phyloP scores from a whole-genome alignment of 2,888 invertebrate species.

The Lochmaea crataegi region DNA sequence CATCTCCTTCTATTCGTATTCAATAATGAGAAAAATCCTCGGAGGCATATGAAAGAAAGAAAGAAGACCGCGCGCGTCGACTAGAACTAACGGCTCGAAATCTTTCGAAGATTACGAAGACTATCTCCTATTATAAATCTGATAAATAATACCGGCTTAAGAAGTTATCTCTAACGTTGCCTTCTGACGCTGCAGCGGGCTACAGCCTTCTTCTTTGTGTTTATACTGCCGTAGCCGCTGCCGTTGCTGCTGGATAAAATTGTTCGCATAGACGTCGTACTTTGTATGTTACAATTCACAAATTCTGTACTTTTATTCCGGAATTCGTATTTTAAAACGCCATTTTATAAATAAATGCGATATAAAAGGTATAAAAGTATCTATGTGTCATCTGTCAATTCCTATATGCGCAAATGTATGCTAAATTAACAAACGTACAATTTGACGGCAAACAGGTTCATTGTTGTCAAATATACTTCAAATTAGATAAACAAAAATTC shows the following conservation, averaged over 20 bases:
- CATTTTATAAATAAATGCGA: too few relatives aligned
- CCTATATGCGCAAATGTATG: too few relatives aligned
- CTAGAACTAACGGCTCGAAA: conserved; percentile 42
- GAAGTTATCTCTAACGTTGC: conserved; percentile 27
- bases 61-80: conserved; percentile 30
- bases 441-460: too few relatives aligned
- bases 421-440: too few relatives aligned
- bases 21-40: conserved; percentile 39
- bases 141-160: conserved; percentile 36
- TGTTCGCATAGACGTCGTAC: conserved; percentile 8
- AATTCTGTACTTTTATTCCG: too few relatives aligned
- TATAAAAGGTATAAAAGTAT: too few relatives aligned
- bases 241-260: conserved; percentile 9
- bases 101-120: conserved; percentile 36
- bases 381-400: too few relatives aligned
- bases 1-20: conserved; percentile 29
- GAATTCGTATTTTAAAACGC: too few relatives aligned
- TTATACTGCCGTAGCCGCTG: conserved; percentile 14
- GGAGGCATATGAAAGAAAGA: conserved; percentile 36
- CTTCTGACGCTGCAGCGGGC: conserved; percentile 6
- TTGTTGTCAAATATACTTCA: too few relatives aligned
- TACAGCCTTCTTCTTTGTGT: conserved; percentile 28
- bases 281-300: too few relatives aligned
- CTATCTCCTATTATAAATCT: conserved; percentile 40
- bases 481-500: too few relatives aligned